Evolutionary conservation across 1,140 invertebrate genomes (phyloP).

Genomic region (Trichogramma pretiosum): DNA sequence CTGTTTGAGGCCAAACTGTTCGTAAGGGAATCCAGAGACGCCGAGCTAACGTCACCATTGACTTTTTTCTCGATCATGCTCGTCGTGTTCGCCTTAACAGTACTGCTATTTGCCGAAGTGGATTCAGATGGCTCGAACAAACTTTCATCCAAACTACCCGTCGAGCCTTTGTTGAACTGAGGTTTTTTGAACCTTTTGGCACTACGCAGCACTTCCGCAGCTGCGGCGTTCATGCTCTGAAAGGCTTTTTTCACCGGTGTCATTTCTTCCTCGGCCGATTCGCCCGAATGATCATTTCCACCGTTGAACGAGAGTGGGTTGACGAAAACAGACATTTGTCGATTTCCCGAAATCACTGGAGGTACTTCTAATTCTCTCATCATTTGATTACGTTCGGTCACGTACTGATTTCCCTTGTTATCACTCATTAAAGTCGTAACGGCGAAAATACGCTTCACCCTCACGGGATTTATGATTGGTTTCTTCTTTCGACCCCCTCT

Average conservation of each 20-base stretch:
- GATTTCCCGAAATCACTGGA: constrained; percentile 43
- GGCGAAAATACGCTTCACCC: constrained; percentile 45
- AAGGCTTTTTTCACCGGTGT: constrained; percentile 20
- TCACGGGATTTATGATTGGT: constrained; percentile 38
- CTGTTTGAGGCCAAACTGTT: constrained; percentile 41
- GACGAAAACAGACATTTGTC: constrained; percentile 48
- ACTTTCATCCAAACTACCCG: constrained; percentile 38
- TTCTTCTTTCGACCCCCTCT: constrained; percentile 12
- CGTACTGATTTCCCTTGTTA: constrained; percentile 39
- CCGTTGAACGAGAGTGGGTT: constrained; percentile 46
- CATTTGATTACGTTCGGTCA: constrained; percentile 46
- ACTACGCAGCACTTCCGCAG: constrained; percentile 34
- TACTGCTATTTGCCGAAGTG: constrained; percentile 15
- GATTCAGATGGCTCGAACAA: constrained; percentile 35
- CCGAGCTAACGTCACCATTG: constrained; percentile 36
- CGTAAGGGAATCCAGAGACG: constrained; percentile 38
- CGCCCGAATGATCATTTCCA: constrained; percentile 36
- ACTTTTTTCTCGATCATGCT: constrained; percentile 29
- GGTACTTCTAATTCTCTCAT: constrained; percentile 49
- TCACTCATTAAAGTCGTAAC: constrained; percentile 42
- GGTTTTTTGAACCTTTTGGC: constrained; percentile 40
- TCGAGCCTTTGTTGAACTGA: constrained; percentile 34
- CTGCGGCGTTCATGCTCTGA: constrained; percentile 13
- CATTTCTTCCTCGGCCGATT: constrained; percentile 35
- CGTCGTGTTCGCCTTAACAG: constrained; percentile 19